These are phyloP conservation scores for Echinops telfairi DNA, from an alignment of 2,113 vertebrate species.

Conservation along the genomic window DNA sequence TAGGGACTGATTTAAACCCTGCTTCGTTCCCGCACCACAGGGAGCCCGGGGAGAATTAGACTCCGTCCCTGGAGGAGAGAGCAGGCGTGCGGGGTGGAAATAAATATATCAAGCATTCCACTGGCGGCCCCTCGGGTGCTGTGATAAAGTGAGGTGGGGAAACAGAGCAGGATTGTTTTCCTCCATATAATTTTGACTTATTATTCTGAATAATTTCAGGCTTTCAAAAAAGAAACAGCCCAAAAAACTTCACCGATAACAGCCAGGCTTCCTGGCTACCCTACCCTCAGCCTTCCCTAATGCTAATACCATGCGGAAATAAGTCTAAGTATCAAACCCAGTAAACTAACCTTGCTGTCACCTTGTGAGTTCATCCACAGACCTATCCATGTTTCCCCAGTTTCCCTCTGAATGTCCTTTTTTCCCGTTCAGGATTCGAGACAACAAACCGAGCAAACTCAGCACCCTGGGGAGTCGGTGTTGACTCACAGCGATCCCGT, in stretches of 20 bases:
- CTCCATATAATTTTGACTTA: not conserved
- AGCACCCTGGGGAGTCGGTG: too few species aligned
- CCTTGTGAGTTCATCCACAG: not conserved
- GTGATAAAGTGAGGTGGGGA: not conserved
- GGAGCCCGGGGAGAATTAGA: not conserved
- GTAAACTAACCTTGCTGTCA: not conserved
- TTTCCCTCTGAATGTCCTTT: not conserved
- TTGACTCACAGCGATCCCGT: too few species aligned
- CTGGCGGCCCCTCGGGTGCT: not conserved
- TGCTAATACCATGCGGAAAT: not conserved
- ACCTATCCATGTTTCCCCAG: not conserved
- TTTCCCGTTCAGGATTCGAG: too few species aligned
- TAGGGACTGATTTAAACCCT: not conserved
- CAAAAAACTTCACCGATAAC: not conserved
- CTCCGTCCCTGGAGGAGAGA: not conserved
- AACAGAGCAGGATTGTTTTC: not conserved
- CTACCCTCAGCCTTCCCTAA: not conserved
- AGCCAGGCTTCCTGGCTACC: not conserved
- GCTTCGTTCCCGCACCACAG: not conserved
- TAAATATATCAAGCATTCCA: not conserved
- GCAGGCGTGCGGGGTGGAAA: not conserved
- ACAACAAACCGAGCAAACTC: too few species aligned
- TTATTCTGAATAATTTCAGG: slow-evolving; percentile 48
- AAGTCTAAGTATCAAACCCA: not conserved
- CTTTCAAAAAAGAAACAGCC: not conserved